Evolutionary conservation across 2,113 vertebrate species (phyloP), one percentile per base, ranked within the genome.

Genomic region (Dipodomys ordii): DNA sequence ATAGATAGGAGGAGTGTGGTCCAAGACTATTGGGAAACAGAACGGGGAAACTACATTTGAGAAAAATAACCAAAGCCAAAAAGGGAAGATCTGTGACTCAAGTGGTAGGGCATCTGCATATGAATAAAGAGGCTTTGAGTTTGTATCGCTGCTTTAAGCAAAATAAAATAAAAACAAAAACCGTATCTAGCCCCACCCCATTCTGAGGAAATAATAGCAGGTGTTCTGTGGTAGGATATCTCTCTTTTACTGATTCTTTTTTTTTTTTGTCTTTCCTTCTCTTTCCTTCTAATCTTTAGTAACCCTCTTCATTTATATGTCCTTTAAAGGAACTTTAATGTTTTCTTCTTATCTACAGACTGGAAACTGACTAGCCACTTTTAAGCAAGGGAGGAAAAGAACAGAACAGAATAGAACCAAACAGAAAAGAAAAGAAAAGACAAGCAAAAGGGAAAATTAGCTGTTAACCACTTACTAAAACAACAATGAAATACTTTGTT

Each of bases 271-370:
- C 49, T 49, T 49, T 12, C 49, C 12, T 49, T 12, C 53, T 57
- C 78, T 92, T 74, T 82, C 78, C 84, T 91, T 94, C 39, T 64
- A 39, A 32, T 46, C 32, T 8, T 71, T 53, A 85, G 23, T 19
- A n/a, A 60, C 16, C 25, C 15, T 91, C 69, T 95, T 78, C 22
- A 84, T 87, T 81, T 92, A 73, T 1, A 69, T 30, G 76, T 44
- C 15, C 32, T 80, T 80, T 82, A 88, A 85, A 92, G 74, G 19
- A 46, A 79, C 5, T 12, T 84, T 44, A 30, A n/a, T 27, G 35
- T 64, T 73, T 76, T 92, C 39, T 11, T 89, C 44, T 89, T 28
- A 32, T 5, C n/a, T 92, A 2, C 4, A 90, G 71, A 11, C 57
- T 39, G 49, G 76, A 92, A 88, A 62, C 32, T 86, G 53, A 71